Conservation (phyloP, 2,888 invertebrate genomes). For the Lysandra bellargus region DNA sequence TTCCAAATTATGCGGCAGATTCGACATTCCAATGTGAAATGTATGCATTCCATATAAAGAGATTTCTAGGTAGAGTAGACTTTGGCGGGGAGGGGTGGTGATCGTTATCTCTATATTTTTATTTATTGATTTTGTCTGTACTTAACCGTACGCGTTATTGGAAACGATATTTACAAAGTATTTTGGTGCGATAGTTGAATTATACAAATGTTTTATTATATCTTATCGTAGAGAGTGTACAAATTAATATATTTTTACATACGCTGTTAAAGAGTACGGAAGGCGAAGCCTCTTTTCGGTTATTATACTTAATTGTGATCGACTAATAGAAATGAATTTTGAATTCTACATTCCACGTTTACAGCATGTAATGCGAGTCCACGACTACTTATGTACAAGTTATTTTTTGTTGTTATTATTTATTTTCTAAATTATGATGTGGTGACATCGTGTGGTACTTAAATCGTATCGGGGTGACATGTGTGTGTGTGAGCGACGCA, state of each 20-base stretch:
- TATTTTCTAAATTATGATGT: conserved; percentile 57
- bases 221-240: conserved; percentile 72
- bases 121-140: conserved; percentile 64
- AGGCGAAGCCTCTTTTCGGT: conserved; percentile 77
- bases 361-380: conserved; percentile 78
- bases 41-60: conserved; percentile 47
- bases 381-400: conserved; percentile 66
- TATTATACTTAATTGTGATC: conserved; percentile 76
- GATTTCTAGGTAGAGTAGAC: conserved; percentile 53
- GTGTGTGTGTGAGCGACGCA: conserved; percentile 41
- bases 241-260: conserved; percentile 81
- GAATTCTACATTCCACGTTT: conserved; percentile 76
- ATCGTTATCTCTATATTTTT: conserved; percentile 58
- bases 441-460: conserved; percentile 46
- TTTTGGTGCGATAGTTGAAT: conserved; percentile 79
- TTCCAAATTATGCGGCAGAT: conserved; percentile 14
- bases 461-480: conserved; percentile 51
- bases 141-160: conserved; percentile 67
- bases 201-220: conserved; percentile 75
- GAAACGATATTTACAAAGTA: conserved; percentile 67
- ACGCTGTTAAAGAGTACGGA: conserved; percentile 71
- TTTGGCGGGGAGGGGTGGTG: conserved; percentile 71
- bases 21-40: conserved; percentile 50
- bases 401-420: conserved; percentile 51
- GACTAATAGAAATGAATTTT: conserved; percentile 73